Base-by-base conservation (phyloP, 2,113 vertebrate species). In the Nicator chloris region DNA sequence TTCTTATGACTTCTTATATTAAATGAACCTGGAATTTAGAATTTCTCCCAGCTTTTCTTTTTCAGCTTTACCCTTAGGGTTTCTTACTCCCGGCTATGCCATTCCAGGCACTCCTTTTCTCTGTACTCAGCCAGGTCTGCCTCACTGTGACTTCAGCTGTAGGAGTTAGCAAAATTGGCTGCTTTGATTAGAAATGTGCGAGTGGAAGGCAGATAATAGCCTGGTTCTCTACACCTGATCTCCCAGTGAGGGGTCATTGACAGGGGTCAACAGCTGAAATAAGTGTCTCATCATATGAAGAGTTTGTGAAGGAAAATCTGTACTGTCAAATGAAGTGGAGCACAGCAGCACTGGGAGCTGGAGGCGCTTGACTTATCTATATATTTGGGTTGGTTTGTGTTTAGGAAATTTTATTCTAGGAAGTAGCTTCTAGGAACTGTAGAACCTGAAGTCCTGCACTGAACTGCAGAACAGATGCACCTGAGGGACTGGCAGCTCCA, bases 151-250 rank as follows among this genome's bases (percentile, higher is more conserved):
- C 92, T 96, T 86, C 76, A 83, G 82, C 82, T 53, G 64, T 56
- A 94, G 86, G 82, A 31, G 13, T 87, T 88, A 63, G 47, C 70
- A 71, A 95, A 97, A 97, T 92, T 91, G 93, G 92, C 84, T 83
- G 92, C 96, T 97, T 96, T 97, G 95, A 97, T 96, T 96, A 97
- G 93, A 92, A 93, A 94, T 68, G 24, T 89, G 86, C 54, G 59
- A 97, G 86, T 95, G 88, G 88, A 96, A 97, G 79, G 64, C 53
- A 96, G 86, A 97, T 96, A 97, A 97, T 95, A 97, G 96, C 87
- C 79, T 96, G 73, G 79, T 72, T 94, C 91, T 97, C 83, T 93
- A 96, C 86, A 97, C 68, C 95, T 97, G 96, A 96, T 97, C 95
- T 96, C 95, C 91, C 92, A 95, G 92, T 63, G 89, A 95, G 88